These are phyloP conservation scores for Thamnophis sirtalis DNA, from an alignment of 2,113 vertebrate species.

Conservation along the genomic window DNA sequence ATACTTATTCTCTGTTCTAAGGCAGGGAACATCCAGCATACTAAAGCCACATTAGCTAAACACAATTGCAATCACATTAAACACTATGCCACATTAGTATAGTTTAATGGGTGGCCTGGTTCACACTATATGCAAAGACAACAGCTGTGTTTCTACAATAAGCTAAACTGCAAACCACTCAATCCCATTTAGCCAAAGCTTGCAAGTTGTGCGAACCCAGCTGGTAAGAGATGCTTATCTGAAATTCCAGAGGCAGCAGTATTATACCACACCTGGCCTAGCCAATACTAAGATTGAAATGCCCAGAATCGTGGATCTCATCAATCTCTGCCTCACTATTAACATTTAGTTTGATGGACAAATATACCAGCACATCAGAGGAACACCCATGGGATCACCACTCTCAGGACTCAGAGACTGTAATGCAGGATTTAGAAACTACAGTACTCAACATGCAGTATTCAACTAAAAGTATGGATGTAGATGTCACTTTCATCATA, in stretches of 20 bases:
- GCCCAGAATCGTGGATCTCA: background rate
- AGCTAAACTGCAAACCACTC: background rate
- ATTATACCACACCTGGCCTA: background rate
- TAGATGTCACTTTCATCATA: background rate
- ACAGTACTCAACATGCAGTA: background rate
- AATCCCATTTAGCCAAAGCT: background rate
- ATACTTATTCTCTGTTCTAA: background rate
- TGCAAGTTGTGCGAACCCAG: background rate
- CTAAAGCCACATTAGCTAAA: background rate
- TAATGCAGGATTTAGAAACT: background rate
- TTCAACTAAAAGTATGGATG: background rate
- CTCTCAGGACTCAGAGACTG: background rate
- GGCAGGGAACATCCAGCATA: background rate
- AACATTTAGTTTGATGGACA: background rate
- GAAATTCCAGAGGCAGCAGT: background rate
- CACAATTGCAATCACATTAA: background rate
- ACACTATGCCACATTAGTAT: background rate
- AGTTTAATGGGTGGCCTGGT: background rate
- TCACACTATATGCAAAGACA: background rate
- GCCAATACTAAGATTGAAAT: background rate
- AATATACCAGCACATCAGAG: background rate
- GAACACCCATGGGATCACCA: too few relatives aligned
- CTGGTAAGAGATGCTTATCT: background rate
- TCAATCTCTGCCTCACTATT: background rate
- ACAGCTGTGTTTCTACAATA: background rate